Conservation (phyloP, 2,113 vertebrate genomes). For the Neotoma lepida region DNA sequence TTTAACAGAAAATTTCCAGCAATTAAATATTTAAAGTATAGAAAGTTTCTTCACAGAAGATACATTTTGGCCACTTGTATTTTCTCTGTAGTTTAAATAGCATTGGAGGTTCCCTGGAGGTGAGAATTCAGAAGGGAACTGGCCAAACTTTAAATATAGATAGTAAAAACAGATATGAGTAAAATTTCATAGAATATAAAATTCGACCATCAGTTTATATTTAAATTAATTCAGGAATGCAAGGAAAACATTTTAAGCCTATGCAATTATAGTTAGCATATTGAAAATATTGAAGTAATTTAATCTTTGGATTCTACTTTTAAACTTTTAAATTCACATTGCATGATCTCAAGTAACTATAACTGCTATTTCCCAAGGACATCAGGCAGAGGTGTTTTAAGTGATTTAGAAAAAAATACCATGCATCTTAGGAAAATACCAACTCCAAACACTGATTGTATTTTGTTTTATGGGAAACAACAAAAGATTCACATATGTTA, state of each 20-base stretch:
- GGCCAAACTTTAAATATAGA: background rate
- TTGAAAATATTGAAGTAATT: slow-evolving; percentile 1
- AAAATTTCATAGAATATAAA: slow-evolving; percentile 12
- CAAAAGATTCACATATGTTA: background rate
- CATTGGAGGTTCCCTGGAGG: background rate
- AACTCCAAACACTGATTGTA: background rate
- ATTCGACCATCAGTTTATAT: background rate
- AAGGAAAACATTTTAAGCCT: background rate
- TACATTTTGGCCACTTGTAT: background rate
- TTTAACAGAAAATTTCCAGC: background rate
- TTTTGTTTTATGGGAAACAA: slow-evolving; percentile 23
- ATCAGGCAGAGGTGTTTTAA: background rate
- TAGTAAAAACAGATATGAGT: background rate
- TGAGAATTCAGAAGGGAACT: background rate
- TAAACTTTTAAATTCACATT: background rate
- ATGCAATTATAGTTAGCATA: background rate
- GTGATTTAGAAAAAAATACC: background rate
- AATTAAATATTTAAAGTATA: slow-evolving; percentile 21
- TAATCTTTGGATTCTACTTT: slow-evolving; percentile 17
- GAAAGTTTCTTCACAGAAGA: background rate
- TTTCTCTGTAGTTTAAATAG: background rate
- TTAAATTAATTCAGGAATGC: slow-evolving; percentile 11
- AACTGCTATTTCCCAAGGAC: slow-evolving; percentile 36
- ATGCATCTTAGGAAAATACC: slow-evolving; percentile 1
- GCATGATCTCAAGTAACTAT: slow-evolving; percentile 3